Conservation (phyloP, 2,113 vertebrate species). For the Notechis scutatus region DNA sequence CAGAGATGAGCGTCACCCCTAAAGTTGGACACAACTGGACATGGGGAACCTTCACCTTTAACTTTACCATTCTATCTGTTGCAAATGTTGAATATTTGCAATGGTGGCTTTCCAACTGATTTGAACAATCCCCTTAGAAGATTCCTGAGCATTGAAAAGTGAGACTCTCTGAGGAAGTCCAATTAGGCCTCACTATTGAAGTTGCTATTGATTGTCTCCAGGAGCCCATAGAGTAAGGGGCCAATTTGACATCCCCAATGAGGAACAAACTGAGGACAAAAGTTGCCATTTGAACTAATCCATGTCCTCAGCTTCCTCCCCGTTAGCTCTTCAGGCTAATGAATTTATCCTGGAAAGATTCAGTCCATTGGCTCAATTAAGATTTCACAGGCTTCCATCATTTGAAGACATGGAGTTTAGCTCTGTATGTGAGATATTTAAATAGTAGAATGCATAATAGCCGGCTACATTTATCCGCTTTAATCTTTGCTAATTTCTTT, state of each 20-base stretch:
- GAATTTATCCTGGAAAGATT: background rate
- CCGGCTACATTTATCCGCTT: background rate
- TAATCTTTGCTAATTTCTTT: background rate
- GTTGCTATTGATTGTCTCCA: too few relatives aligned
- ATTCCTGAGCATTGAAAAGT: too few relatives aligned
- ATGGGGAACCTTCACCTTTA: too few relatives aligned
- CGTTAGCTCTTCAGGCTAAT: background rate
- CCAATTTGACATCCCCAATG: background rate
- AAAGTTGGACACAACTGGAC: too few relatives aligned
- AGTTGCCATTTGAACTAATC: rapidly evolving
- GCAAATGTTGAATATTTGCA: too few relatives aligned
- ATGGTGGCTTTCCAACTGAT: too few relatives aligned
- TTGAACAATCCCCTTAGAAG: too few relatives aligned
- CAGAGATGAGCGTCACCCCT: too few relatives aligned
- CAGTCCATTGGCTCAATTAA: background rate
- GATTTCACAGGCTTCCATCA: background rate
- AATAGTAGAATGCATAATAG: background rate
- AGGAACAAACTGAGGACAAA: background rate
- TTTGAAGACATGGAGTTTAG: background rate
- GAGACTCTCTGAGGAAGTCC: too few relatives aligned
- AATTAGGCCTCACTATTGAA: too few relatives aligned
- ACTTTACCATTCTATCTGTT: too few relatives aligned
- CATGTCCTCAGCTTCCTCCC: background rate
- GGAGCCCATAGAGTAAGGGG: background rate
- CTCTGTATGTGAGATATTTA: background rate